Evolutionary conservation across 2,113 vertebrate species (phyloP), one percentile per base, ranked within the genome.

Genomic region (Gymnogyps californianus): DNA sequence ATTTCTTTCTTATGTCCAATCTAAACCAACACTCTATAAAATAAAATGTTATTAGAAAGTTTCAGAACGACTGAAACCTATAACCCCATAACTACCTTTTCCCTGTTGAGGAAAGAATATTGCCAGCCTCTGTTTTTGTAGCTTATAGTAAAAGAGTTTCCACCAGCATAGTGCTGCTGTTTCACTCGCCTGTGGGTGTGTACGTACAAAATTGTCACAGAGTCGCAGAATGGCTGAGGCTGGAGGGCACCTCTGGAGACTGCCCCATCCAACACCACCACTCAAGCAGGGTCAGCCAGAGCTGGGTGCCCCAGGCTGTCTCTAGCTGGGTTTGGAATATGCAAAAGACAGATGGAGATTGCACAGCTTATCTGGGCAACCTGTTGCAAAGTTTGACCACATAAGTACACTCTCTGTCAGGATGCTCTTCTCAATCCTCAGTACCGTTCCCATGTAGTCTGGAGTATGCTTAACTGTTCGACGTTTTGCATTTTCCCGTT

Each of bases 301-400:
- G 58, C 17, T 0, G 0, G 14, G 12, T 32, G 71, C 32, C 36
- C 20, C 0, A 1, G 20, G 8, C 58, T 47, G 19, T 22, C 24
- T 71, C 57, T 8, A 0, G 5, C 54, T 2, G 2, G 12, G 17
- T 78, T 42, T 65, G n/a, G 40, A 49, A 49, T 49, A 36, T 14
- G 28, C 57, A 36, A 38, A 82, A 64, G 64, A 51, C 36, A 51
- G 31, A 14, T 54, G 40, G 31, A 36, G 31, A 15, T 89, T 13
- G 36, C 51, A 47, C 25, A 34, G 6, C 34, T 61, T 29, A 4
- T 77, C 34, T 52, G 59, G 32, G 44, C 32, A 40, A 18, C 59
- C 24, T 67, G 13, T 38, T 57, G 65, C 47, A 25, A 20, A 42
- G n/a, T 66, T 66, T 54, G 26, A 66, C 31, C 19, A 2, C 8